Evolutionary conservation across 2,797 vertebrate genomes (phyloP).

Genomic region (Pangasius mekongensis): DNA sequence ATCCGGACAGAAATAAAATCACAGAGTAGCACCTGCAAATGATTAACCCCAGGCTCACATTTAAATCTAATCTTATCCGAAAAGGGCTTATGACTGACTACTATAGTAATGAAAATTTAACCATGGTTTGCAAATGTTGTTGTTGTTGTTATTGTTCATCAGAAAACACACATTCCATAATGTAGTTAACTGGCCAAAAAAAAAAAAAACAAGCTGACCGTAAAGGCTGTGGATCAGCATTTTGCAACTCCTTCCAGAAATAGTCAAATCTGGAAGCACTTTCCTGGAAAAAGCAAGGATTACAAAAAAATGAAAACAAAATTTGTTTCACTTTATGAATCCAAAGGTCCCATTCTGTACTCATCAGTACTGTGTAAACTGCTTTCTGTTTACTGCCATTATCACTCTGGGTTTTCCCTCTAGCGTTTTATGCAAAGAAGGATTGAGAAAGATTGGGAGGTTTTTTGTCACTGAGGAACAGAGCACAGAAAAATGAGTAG

Average conservation of each 20-base stretch:
- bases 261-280: not conserved
- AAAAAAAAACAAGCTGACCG: not conserved
- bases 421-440: not conserved
- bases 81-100: not conserved
- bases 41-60: not conserved
- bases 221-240: not conserved
- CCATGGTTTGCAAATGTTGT: not conserved
- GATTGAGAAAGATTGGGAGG: not conserved
- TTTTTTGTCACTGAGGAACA: slow-evolving; percentile 21
- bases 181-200: not conserved
- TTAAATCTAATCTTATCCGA: not conserved
- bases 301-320: not conserved
- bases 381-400: slow-evolving; percentile 8
- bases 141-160: not conserved
- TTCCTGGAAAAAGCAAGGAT: not conserved
- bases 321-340: not conserved
- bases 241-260: not conserved
- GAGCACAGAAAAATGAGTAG: slow-evolving; percentile 16
- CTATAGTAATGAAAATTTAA: not conserved
- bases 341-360: not conserved
- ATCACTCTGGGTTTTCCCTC: not conserved
- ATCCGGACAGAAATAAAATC: not conserved
- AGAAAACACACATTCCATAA: not conserved
- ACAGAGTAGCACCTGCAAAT: not conserved
- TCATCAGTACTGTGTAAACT: not conserved